Conservation (phyloP, 2,888 invertebrate genomes). For the Parnassius smintheus region DNA sequence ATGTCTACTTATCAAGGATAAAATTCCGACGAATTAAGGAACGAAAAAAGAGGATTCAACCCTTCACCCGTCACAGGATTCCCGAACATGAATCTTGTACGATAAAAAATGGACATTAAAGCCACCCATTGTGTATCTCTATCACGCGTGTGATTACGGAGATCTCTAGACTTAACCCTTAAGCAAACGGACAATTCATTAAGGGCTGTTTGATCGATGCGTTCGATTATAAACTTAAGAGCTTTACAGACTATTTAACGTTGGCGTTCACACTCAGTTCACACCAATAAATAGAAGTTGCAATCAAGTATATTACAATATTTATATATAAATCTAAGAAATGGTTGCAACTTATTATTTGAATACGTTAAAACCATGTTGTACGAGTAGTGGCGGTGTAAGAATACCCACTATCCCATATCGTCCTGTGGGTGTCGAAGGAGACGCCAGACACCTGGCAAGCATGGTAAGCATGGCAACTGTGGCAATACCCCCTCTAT, state of each 20-base stretch:
- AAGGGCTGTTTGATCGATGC: slow-evolving; percentile 64
- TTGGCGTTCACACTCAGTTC: slow-evolving; percentile 1
- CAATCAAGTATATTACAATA: no score
- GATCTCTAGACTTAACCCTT: slow-evolving; percentile 58
- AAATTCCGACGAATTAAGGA: slow-evolving; percentile 13
- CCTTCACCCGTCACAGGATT: slow-evolving; percentile 35
- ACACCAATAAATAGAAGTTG: no score
- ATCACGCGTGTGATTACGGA: slow-evolving; percentile 49
- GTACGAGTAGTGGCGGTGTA: no score
- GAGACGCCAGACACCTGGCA: no score
- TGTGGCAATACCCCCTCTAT: no score
- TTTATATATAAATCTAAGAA: no score
- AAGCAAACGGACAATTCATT: slow-evolving; percentile 61
- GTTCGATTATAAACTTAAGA: slow-evolving; percentile 54
- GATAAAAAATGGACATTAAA: slow-evolving; percentile 44
- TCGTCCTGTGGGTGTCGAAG: no score
- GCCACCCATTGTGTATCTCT: slow-evolving; percentile 55
- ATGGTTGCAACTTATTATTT: no score
- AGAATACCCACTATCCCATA: no score
- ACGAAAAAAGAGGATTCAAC: slow-evolving; percentile 31
- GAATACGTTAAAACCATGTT: no score
- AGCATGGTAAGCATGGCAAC: no score
- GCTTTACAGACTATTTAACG: slow-evolving; percentile 34
- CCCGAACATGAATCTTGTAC: slow-evolving; percentile 24
- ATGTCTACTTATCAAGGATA: slow-evolving; percentile 16